These are phyloP conservation scores for Pitta sordida DNA, from an alignment of 2,113 vertebrate genomes.

Conservation along the genomic window DNA sequence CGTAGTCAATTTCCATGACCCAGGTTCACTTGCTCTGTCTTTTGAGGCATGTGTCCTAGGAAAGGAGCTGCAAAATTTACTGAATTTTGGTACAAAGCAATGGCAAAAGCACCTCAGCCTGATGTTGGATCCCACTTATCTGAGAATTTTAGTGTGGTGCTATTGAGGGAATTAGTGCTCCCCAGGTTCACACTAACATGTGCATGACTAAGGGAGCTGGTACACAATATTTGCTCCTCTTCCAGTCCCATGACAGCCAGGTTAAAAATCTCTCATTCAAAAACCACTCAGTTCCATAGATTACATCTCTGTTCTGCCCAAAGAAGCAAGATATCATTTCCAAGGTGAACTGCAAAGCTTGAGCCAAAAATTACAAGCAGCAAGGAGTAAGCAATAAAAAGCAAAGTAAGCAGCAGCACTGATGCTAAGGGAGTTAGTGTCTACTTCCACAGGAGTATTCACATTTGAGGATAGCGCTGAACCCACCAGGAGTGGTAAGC, in stretches of 20 bases:
- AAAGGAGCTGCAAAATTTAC: neutral
- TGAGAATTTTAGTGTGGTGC: neutral
- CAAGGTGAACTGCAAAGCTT: neutral
- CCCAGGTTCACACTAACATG: neutral
- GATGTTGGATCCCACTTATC: neutral
- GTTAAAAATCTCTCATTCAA: neutral
- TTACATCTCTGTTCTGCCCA: neutral
- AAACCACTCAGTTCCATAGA: neutral
- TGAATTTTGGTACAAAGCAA: neutral
- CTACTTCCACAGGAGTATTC: neutral
- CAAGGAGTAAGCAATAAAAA: neutral
- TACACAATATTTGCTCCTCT: neutral
- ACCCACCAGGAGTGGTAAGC: neutral
- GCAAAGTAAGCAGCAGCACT: conserved; percentile 4
- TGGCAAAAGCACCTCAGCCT: neutral
- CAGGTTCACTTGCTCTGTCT: neutral
- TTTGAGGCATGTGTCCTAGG: neutral
- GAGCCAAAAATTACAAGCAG: neutral
- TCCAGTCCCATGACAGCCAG: neutral
- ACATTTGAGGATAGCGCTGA: neutral
- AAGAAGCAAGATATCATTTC: neutral
- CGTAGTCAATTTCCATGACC: neutral
- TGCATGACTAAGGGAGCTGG: neutral
- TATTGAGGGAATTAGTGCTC: neutral
- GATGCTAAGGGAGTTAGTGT: neutral